Conservation (phyloP, 2,797 vertebrate species). For the Meriones psammophilus region DNA sequence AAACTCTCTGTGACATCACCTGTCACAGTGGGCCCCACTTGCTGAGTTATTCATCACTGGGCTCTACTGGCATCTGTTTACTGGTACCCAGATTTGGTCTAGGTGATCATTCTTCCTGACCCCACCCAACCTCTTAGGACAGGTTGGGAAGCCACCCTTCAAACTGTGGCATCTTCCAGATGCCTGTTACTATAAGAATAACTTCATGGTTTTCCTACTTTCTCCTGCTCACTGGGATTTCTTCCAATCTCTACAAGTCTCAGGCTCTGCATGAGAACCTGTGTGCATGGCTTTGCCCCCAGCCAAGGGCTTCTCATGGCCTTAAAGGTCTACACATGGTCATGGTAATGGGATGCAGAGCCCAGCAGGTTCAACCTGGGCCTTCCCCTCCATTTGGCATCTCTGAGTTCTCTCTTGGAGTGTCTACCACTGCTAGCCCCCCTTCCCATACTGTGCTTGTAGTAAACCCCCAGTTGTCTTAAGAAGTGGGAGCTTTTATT, state of each 20-base stretch:
- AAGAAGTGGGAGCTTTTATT: no score
- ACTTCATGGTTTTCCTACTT: background rate
- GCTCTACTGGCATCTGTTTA: background rate
- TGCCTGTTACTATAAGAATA: slow-evolving; percentile 6
- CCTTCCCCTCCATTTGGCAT: fast-evolving
- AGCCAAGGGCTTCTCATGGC: fast-evolving
- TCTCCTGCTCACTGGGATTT: background rate
- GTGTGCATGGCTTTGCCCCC: fast-evolving
- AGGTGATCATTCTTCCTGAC: background rate
- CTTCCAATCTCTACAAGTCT: background rate
- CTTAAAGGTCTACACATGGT: fast-evolving
- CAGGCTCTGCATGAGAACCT: fast-evolving
- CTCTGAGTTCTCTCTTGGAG: background rate
- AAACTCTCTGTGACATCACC: background rate
- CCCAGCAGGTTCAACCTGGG: background rate
- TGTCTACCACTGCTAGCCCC: background rate
- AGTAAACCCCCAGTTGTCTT: no score
- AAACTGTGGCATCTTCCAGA: no score
- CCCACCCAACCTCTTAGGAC: no score
- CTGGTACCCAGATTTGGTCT: background rate
- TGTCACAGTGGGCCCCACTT: no score
- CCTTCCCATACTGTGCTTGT: background rate
- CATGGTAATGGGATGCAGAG: background rate
- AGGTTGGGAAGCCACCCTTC: background rate
- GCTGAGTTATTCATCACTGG: background rate